A percentile compares a stretch with the other conserved stretches of the same genome.
Evolutionary conservation across 2,113 vertebrate genomes (phyloP).

Genomic region (Corythornis vintsioides): DNA sequence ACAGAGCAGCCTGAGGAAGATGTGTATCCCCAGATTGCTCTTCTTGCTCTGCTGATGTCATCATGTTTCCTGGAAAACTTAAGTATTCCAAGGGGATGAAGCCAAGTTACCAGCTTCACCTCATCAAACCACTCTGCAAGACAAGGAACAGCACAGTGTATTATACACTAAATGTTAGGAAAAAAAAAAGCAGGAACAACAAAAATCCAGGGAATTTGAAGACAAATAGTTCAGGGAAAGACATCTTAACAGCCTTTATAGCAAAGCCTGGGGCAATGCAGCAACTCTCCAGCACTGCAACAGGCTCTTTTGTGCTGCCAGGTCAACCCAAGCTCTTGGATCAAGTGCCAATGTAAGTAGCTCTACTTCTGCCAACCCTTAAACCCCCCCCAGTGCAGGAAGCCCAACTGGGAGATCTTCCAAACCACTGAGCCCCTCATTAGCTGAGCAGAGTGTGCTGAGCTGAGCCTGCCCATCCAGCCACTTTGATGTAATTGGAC

Average conservation of each 20-base stretch:
- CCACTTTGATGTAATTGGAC: neutral
- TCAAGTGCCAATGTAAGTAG: neutral
- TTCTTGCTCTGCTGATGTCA: neutral
- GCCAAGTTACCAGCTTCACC: constrained; percentile 11
- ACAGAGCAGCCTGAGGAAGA: neutral
- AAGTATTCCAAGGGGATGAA: neutral
- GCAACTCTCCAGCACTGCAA: neutral
- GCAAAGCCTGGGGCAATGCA: neutral
- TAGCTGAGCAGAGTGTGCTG: neutral
- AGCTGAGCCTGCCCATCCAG: neutral
- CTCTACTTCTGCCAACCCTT: neutral
- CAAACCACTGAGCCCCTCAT: neutral
- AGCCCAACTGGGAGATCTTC: neutral
- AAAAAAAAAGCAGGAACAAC: neutral
- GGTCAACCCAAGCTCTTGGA: neutral
- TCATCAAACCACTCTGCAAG: neutral
- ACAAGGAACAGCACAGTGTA: neutral
- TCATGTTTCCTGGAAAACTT: neutral
- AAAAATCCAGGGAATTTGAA: neutral
- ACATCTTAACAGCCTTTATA: neutral
- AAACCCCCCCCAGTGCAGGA: neutral
- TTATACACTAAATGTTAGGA: neutral
- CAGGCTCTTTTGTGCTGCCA: neutral
- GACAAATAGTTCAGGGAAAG: neutral
- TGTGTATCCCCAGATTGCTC: neutral